Percentiles rank a stretch among this genome's conserved stretches.
phyloP scores from a whole-genome alignment of 2,888 invertebrate species.

The Drosophila helvetica region DNA sequence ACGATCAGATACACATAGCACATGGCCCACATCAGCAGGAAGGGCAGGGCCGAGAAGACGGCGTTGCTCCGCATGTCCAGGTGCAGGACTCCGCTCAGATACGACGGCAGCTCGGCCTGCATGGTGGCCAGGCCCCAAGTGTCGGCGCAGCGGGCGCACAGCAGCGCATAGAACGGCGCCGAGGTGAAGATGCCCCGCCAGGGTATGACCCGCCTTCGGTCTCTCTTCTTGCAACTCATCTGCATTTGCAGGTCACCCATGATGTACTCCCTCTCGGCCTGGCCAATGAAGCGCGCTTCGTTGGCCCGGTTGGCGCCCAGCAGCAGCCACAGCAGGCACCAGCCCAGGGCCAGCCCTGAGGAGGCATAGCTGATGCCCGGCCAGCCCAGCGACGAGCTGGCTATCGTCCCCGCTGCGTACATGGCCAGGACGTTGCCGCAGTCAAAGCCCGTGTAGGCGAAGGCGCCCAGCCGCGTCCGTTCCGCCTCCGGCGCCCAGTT shows the following conservation, averaged over 20 bases:
- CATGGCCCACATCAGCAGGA: constrained; percentile 84
- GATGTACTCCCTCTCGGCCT: constrained; percentile 86
- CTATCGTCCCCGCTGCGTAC: constrained; percentile 87
- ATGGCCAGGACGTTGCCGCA: constrained; percentile 89
- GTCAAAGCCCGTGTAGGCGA: constrained; percentile 86
- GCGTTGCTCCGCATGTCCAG: constrained; percentile 86
- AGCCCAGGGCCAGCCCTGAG: constrained; percentile 85
- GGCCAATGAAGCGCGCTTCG: constrained; percentile 85
- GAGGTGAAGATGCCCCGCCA: constrained; percentile 88
- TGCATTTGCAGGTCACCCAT: constrained; percentile 83
- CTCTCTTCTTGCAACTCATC: constrained; percentile 51
- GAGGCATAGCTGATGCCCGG: constrained; percentile 88
- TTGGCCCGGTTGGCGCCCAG: constrained; percentile 86
- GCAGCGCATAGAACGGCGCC: constrained; percentile 86
- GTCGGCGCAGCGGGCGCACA: constrained; percentile 87
- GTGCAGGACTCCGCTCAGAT: constrained; percentile 87
- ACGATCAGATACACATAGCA: constrained; percentile 83
- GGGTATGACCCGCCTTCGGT: constrained; percentile 84
- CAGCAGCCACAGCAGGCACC: constrained; percentile 85
- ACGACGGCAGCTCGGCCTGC: constrained; percentile 87
- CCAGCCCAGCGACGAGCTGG: constrained; percentile 86
- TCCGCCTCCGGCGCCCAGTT: constrained; percentile 88
- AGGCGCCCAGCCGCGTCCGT: constrained; percentile 86
- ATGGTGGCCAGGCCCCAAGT: constrained; percentile 89
- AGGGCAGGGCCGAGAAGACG: constrained; percentile 85